Conservation (phyloP, 2,113 vertebrate genomes). For the Progne subis region DNA sequence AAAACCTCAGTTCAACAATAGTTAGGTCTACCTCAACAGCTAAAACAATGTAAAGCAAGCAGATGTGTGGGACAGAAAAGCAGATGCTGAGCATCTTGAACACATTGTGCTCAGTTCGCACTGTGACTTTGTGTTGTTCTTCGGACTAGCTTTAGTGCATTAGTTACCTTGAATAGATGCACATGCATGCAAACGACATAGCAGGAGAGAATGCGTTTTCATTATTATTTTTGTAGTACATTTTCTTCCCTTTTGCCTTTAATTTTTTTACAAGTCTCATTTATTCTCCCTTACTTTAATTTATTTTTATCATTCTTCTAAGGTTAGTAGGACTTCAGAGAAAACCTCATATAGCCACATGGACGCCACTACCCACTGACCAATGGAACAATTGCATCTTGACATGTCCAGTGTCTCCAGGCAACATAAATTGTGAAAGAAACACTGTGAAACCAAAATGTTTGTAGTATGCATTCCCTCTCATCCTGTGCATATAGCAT, state of each 20-base stretch:
- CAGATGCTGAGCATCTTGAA: background rate
- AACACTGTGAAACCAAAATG: background rate
- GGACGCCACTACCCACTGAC: background rate
- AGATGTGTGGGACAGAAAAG: background rate
- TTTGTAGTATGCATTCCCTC: background rate
- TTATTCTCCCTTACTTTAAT: background rate
- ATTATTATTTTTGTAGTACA: background rate
- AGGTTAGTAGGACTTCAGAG: background rate
- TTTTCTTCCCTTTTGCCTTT: background rate
- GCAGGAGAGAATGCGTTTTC: background rate
- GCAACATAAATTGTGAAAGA: background rate
- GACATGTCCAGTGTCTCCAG: background rate
- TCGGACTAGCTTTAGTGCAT: background rate
- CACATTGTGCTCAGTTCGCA: background rate
- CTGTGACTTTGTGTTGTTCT: background rate
- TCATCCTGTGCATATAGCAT: background rate
- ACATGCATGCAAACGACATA: background rate
- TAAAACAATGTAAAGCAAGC: rapidly evolving
- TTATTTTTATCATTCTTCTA: background rate
- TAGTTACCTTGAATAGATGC: background rate
- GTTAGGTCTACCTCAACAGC: background rate
- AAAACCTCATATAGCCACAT: background rate
- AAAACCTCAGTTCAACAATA: background rate
- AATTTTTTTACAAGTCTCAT: background rate
- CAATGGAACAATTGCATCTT: background rate